Evolutionary conservation across 2,113 vertebrate genomes (phyloP), one percentile per base, ranked within the genome.

Genomic region (Spheniscus mendiculus): DNA sequence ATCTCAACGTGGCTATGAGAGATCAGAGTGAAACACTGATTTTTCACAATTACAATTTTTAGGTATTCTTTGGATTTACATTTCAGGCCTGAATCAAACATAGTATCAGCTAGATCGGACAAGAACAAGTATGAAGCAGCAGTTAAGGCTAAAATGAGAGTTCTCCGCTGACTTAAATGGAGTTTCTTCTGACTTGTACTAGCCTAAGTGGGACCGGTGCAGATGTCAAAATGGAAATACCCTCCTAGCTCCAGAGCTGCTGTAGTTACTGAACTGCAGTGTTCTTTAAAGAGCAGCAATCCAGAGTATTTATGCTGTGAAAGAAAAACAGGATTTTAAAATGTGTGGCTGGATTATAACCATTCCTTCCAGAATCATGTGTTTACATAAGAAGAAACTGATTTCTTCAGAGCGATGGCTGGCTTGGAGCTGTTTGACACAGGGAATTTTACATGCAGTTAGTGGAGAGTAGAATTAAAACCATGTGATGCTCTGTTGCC

Each of bases 381-480:
- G 77, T 98, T 98, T 97, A 90, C 83, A 89, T 19, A 87, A 85
- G 96, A 56, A 77, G 61, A 96, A 97, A 81, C 80, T 47, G 91
- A 93, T 93, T 97, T 82, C 93, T 97, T 58, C 56, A 74, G 89
- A 96, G 83, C 16, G 53, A 83, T 34, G 94, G 52, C 90, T 97
- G 94, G 78, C 84, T 87, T 9, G 12, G 84, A 21, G 6, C 70
- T 84, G 52, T 87, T 93, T 91, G 76, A 94, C 85, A 49, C 73
- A 16, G 81, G 66, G 87, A 87, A 83, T 95, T 96, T 92, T 80
- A 85, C 82, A 65, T 63, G 42, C 90, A 79, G 94, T 72, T 65
- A 47, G 89, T 77, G 74, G 44, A 56, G 83, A 56, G 82, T 18
- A 3, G 98, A 96, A 98, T 98, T 89, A 92, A 97, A 98, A 96